phyloP scores from a whole-genome alignment of 2,797 vertebrate genomes.

The Epinephelus coioides region DNA sequence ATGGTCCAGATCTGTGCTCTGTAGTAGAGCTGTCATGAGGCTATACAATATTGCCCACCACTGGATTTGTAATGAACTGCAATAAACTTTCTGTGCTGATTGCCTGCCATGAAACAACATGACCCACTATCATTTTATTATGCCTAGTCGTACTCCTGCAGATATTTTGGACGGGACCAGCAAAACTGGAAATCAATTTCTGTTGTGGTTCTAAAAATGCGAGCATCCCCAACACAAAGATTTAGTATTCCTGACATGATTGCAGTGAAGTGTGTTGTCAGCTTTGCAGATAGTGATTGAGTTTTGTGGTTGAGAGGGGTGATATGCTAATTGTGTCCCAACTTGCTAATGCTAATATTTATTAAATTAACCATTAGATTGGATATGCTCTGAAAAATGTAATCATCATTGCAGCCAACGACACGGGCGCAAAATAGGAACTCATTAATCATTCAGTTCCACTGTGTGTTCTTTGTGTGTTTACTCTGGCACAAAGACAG shows the following conservation, averaged over 20 bases:
- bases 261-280: conserved; percentile 22
- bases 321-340: conserved; percentile 40
- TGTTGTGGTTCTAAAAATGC: background rate
- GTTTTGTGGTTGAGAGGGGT: background rate
- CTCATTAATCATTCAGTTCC: conserved; percentile 46
- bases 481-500: background rate
- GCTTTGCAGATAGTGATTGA: conserved; percentile 28
- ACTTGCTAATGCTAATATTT: conserved; percentile 54
- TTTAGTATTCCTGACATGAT: conserved; percentile 32
- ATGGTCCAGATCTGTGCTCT: too few relatives aligned
- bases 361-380: conserved; percentile 68
- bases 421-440: conserved; percentile 21
- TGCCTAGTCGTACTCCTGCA: too few relatives aligned
- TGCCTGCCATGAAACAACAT: too few relatives aligned
- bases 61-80: too few relatives aligned
- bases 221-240: background rate
- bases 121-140: too few relatives aligned
- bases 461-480: conserved; percentile 24
- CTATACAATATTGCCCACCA: too few relatives aligned
- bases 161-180: too few relatives aligned
- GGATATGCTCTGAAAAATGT: conserved; percentile 54
- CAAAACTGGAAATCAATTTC: background rate
- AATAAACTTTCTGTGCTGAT: too few relatives aligned
- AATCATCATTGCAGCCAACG: conserved; percentile 37
- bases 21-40: too few relatives aligned